phyloP scores from a whole-genome alignment of 2,888 invertebrate genomes.

The Diaperis boleti region DNA sequence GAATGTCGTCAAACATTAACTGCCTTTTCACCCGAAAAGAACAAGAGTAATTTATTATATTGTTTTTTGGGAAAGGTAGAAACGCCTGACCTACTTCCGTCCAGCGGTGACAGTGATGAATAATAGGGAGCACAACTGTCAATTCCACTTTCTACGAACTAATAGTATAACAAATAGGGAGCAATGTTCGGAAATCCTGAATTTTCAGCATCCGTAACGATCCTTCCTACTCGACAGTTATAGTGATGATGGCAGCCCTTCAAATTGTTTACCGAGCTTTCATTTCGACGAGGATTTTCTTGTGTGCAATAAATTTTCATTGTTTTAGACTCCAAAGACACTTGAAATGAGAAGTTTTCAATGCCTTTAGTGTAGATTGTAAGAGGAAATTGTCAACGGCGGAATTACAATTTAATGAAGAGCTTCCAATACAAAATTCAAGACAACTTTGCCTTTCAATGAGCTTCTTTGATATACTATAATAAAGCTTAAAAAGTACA shows the following conservation, averaged over 20 bases:
- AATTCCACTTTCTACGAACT: slow-evolving; percentile 35
- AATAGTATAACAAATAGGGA: slow-evolving; percentile 36
- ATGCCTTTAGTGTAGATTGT: background rate
- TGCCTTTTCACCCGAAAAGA: slow-evolving; percentile 6
- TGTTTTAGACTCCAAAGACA: background rate
- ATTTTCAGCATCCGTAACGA: slow-evolving; percentile 12
- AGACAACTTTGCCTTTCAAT: background rate
- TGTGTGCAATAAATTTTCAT: background rate
- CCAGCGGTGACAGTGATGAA: slow-evolving; percentile 31
- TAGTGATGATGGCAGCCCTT: slow-evolving; percentile 17
- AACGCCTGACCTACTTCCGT: slow-evolving; percentile 27
- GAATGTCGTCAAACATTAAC: slow-evolving; percentile 12
- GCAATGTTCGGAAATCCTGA: slow-evolving; percentile 30
- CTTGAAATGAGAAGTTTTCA: background rate
- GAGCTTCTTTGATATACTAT: too few relatives aligned
- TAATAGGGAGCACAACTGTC: slow-evolving; percentile 36
- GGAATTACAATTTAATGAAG: background rate
- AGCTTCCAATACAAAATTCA: background rate
- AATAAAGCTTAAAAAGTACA: too few relatives aligned
- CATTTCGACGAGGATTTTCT: background rate
- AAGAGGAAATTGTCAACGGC: background rate
- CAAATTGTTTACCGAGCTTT: slow-evolving; percentile 8
- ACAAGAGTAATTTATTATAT: slow-evolving; percentile 27
- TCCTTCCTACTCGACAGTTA: slow-evolving; percentile 7
- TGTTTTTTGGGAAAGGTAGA: slow-evolving; percentile 26